Evolutionary conservation across 1,140 invertebrate genomes (phyloP).

Genomic region (Belonocnema kinseyi): DNA sequence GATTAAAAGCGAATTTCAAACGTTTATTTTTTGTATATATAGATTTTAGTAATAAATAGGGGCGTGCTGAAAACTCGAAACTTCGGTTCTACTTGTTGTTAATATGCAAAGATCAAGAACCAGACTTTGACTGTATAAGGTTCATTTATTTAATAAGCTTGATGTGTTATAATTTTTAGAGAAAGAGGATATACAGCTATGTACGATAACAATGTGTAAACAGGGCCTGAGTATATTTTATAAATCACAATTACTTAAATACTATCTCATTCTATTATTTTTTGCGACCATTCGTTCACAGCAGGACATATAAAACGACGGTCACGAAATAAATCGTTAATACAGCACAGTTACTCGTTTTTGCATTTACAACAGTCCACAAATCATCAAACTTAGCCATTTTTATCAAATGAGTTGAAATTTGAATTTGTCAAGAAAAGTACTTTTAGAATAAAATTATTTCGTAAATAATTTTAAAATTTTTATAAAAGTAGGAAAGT

Average conservation of each 20-base stretch:
- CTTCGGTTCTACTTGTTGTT: no score
- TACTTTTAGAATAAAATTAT: no score
- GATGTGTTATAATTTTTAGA: conserved; percentile 17
- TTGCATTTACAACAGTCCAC: not conserved
- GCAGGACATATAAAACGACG: conserved; percentile 5
- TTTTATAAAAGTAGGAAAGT: no score
- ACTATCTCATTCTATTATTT: conserved; percentile 28
- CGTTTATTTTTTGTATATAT: no score
- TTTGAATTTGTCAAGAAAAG: no score
- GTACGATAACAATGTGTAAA: conserved; percentile 22
- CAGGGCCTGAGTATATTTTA: conserved; percentile 16
- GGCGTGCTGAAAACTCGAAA: no score
- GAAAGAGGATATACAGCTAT: not conserved
- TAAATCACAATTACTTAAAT: conserved; percentile 29
- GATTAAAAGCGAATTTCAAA: no score
- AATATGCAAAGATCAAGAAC: not conserved
- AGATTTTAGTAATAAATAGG: no score
- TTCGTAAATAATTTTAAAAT: no score
- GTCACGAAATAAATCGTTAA: not conserved
- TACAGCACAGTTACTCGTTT: not conserved
- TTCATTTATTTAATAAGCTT: conserved; percentile 15
- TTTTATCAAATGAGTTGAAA: no score
- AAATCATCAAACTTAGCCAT: no score
- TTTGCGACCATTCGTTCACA: conserved; percentile 18
- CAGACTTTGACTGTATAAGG: conserved; percentile 5